Percentiles rank a stretch among this genome's conserved stretches.
Conservation (phyloP, 2,888 invertebrate species). For the Sinotaia quadrata region DNA sequence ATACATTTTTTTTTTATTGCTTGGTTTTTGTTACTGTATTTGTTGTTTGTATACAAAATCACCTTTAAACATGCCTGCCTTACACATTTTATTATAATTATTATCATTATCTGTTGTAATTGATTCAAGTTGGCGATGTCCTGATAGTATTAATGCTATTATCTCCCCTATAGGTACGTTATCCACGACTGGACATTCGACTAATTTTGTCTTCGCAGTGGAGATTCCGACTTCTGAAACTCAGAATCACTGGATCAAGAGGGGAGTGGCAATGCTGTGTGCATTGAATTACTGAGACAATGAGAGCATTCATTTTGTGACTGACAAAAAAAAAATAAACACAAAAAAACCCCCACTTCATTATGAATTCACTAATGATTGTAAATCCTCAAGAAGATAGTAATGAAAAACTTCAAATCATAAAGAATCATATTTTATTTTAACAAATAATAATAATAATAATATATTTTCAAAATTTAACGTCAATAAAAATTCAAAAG, state of each 20-base stretch:
- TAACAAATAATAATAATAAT: too few species aligned
- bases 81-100: too few species aligned
- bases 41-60: too few species aligned
- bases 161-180: slow-evolving; percentile 67
- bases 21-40: too few species aligned
- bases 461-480: too few species aligned
- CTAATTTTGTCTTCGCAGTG: slow-evolving; percentile 73
- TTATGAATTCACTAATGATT: too few species aligned
- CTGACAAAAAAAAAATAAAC: not conserved
- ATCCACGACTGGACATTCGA: slow-evolving; percentile 73
- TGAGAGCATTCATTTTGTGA: too few species aligned
- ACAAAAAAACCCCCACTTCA: not conserved
- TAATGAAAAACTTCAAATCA: not conserved
- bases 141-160: not conserved
- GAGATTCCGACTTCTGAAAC: slow-evolving; percentile 68
- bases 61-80: too few species aligned
- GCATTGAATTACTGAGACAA: slow-evolving; percentile 71
- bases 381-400: not conserved
- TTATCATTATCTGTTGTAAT: too few species aligned
- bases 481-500: too few species aligned
- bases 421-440: not conserved
- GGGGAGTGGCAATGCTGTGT: slow-evolving; percentile 72
- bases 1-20: too few species aligned
- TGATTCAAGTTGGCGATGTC: not conserved
- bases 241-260: slow-evolving; percentile 72